Conservation (phyloP, 1,140 invertebrate genomes). For the Harpegnathos saltator region DNA sequence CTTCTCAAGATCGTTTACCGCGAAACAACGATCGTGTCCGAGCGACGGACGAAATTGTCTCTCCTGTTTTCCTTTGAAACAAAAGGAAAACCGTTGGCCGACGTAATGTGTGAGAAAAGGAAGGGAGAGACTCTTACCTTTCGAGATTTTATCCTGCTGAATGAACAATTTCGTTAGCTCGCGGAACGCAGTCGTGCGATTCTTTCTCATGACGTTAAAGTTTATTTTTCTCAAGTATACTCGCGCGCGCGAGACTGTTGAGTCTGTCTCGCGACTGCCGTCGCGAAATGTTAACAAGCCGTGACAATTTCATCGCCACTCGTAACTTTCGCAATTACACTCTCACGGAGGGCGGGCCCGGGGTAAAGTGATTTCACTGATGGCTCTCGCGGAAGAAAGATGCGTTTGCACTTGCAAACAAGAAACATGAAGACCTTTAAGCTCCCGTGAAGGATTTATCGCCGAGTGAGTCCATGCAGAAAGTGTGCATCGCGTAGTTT, state of each 20-base stretch:
- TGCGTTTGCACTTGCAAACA: slow-evolving; percentile 32
- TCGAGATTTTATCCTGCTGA: neutral
- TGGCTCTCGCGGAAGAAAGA: slow-evolving; percentile 35
- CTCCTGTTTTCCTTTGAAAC: neutral
- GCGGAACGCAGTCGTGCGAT: neutral
- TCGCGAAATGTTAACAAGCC: slow-evolving; percentile 29
- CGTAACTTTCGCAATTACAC: slow-evolving; percentile 42
- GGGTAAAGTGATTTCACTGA: slow-evolving; percentile 52
- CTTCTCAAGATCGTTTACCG: slow-evolving; percentile 67
- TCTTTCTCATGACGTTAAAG: neutral
- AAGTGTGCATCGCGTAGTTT: slow-evolving; percentile 48
- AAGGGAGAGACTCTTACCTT: neutral
- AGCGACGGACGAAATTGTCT: neutral
- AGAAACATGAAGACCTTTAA: slow-evolving; percentile 41
- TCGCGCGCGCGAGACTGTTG: neutral
- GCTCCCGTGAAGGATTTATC: slow-evolving; percentile 40
- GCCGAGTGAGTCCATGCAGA: slow-evolving; percentile 13
- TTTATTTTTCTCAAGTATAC: slow-evolving; percentile 6
- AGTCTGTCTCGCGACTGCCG: no score
- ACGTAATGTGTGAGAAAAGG: neutral
- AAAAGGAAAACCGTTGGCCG: neutral
- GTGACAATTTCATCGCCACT: slow-evolving; percentile 36
- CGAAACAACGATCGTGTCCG: slow-evolving; percentile 9
- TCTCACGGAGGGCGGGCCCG: neutral
- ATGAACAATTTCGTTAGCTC: neutral